Conservation (phyloP, 2,797 vertebrate genomes). For the Squalus acanthias region DNA sequence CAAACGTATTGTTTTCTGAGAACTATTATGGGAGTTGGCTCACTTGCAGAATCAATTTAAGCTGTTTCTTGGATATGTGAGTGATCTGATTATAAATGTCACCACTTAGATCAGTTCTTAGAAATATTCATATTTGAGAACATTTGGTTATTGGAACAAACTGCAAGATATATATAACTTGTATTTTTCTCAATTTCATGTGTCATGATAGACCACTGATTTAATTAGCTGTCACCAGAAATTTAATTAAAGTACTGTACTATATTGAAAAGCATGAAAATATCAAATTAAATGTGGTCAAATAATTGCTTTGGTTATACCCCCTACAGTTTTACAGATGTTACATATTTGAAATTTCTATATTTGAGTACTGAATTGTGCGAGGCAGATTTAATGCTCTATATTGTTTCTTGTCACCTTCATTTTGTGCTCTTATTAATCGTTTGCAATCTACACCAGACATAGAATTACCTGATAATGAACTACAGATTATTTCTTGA, state of each 20-base stretch:
- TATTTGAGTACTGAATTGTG: not conserved
- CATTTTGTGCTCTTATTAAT: not conserved
- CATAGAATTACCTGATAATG: not conserved
- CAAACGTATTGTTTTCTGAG: not conserved
- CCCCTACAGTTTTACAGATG: not conserved
- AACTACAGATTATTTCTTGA: not conserved
- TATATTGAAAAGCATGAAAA: not conserved
- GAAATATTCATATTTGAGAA: not conserved
- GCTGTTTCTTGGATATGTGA: not conserved
- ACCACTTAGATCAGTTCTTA: not conserved
- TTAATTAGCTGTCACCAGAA: conserved; percentile 1
- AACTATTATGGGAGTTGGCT: not conserved
- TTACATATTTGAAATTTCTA: not conserved
- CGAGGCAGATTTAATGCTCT: not conserved
- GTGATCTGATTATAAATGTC: not conserved
- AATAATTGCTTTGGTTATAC: not conserved
- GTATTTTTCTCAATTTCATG: conserved; percentile 27
- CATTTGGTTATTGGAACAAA: not conserved
- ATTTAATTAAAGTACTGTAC: not conserved
- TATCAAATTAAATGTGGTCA: not conserved
- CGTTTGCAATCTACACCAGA: not conserved
- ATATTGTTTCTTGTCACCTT: conserved; percentile 4
- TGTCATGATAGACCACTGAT: not conserved
- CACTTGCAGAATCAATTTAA: not conserved
- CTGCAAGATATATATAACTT: not conserved